A percentile compares a stretch with the other conserved stretches of the same genome.
Evolutionary conservation across 2,113 vertebrate genomes (phyloP).

Genomic region (Pangasianodon gigas): DNA sequence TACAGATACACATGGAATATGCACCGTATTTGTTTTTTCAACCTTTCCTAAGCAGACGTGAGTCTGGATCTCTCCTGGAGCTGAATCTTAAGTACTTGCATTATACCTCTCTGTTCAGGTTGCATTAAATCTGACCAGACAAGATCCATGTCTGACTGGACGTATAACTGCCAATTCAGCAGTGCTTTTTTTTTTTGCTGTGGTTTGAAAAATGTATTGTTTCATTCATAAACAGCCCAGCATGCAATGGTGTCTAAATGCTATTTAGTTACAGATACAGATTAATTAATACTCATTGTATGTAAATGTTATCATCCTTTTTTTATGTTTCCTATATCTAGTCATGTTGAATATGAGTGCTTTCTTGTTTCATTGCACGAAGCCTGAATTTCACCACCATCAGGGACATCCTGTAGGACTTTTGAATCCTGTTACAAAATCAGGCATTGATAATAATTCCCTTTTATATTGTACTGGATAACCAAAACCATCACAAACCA

Average conservation of each 20-base stretch:
- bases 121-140: neutral
- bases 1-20: neutral
- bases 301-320: neutral
- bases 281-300: neutral
- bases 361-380: neutral
- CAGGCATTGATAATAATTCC: neutral
- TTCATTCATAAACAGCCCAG: neutral
- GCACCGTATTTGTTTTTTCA: neutral
- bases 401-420: neutral
- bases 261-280: neutral
- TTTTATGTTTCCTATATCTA: neutral
- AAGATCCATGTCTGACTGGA: neutral
- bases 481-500: neutral
- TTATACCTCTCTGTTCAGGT: neutral
- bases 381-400: neutral
- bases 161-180: neutral
- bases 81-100: conserved; percentile 12
- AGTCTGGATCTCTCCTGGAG: neutral
- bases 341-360: neutral
- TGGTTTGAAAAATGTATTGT: neutral
- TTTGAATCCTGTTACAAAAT: neutral
- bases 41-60: neutral
- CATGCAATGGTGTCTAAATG: neutral
- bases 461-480: neutral
- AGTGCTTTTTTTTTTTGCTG: neutral